Evolutionary conservation across 1,140 invertebrate genomes (phyloP).

Genomic region (Heliconius himera): DNA sequence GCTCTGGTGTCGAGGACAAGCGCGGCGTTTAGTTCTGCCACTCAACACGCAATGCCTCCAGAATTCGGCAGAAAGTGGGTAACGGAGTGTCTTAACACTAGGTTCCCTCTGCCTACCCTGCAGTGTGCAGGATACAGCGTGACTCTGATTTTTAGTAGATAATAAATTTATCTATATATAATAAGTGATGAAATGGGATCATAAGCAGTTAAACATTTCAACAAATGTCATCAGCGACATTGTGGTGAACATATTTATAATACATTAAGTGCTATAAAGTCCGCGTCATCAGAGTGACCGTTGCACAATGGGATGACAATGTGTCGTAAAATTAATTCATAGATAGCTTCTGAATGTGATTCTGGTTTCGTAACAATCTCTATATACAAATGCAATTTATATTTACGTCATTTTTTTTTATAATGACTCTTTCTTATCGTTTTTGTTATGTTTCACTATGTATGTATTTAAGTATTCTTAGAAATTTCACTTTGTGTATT

Average conservation of each 20-base stretch:
- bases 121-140: too few species aligned
- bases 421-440: not conserved
- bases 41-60: too few species aligned
- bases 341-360: slow-evolving; percentile 37
- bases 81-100: too few species aligned
- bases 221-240: slow-evolving; percentile 27
- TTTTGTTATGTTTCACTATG: not conserved
- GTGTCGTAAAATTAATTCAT: slow-evolving; percentile 50
- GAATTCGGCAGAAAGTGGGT: too few species aligned
- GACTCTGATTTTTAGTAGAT: too few species aligned
- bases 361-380: slow-evolving; percentile 41
- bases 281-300: slow-evolving; percentile 30
- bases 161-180: not conserved
- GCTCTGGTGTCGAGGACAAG: too few species aligned
- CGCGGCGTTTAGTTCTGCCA: too few species aligned
- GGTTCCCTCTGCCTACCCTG: too few species aligned
- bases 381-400: not conserved
- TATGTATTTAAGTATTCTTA: not conserved
- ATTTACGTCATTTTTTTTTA: slow-evolving; percentile 6
- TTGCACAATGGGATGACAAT: slow-evolving; percentile 47
- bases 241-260: slow-evolving; percentile 33
- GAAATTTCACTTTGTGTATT: not conserved
- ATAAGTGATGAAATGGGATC: not conserved
- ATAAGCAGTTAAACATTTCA: slow-evolving; percentile 23
- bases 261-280: slow-evolving; percentile 34